Evolutionary conservation across 2,113 vertebrate species (phyloP), one percentile per base, ranked within the genome.

Genomic region (Romanogobio albipinnatus): DNA sequence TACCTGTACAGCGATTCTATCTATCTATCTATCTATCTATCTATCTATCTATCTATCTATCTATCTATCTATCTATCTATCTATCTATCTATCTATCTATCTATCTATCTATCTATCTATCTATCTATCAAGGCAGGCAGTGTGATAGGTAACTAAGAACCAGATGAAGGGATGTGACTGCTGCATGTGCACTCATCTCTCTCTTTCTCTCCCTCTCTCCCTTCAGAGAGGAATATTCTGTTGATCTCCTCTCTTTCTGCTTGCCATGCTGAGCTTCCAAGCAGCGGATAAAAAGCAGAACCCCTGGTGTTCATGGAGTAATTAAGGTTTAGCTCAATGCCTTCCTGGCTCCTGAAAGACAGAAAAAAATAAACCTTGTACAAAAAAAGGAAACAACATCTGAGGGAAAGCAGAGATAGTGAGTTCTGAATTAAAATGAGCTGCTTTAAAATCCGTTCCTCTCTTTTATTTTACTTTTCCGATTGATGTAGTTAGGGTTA

Each of bases 291-390:
- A 91, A 90, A 92, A 92, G 89, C 89, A 84, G 91, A 92, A 76
- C 92, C 91, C 91, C 91, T 49, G 86, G 85, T 90, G 93, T 62
- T 88, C 89, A 88, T 85, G 85, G 91, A 93, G 92, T 93, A 92
- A 94, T 94, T 93, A 93, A 88, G 89, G 89, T 90, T 91, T 91
- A 92, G 90, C 88, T 89, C 85, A 76, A 58, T 93, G 92, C 87
- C 89, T 91, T 86, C 85, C 87, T 90, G 91, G 89, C 90, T 90
- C 89, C 86, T 80, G 71, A 64, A 76, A 88, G 62, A 87, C 13
- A 81, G 74, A 15, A 83, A 64, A 61, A 80, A 43, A 77, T 43
- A 24, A 82, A 51, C 59, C 78, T 51, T 0, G 43, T 80, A 24
- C 53, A 36, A 68, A 81, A 81, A 51, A 84, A 53, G 74, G 14